A percentile compares a stretch with the other conserved stretches of the same genome.
These are phyloP conservation scores for Micrasema minimum DNA, from an alignment of 1,140 invertebrate genomes.

Conservation along the genomic window DNA sequence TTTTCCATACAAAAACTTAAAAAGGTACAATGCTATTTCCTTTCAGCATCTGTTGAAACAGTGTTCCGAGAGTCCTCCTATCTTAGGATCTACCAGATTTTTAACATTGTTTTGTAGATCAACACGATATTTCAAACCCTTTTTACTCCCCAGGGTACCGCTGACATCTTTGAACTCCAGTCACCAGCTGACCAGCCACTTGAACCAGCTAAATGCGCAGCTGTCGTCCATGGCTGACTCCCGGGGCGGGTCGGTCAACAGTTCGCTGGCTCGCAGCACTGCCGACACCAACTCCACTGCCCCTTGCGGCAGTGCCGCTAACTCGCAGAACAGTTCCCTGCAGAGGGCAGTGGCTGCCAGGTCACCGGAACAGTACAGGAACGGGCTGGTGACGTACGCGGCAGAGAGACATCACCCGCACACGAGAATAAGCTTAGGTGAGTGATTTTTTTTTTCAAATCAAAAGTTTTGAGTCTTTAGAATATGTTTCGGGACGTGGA, in stretches of 20 bases:
- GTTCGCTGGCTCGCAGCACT: slow-evolving; percentile 44
- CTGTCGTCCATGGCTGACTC: slow-evolving; percentile 49
- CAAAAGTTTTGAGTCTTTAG: no score
- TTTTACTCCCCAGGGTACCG: slow-evolving; percentile 40
- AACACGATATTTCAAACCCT: background rate
- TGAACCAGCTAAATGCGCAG: slow-evolving; percentile 51
- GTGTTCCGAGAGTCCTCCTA: no score
- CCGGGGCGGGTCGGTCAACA: slow-evolving; percentile 42
- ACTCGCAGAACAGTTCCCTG: slow-evolving; percentile 46
- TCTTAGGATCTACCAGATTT: no score
- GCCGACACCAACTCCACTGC: slow-evolving; percentile 49
- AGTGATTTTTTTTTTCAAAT: background rate
- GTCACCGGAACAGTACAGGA: slow-evolving; percentile 16
- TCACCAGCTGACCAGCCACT: slow-evolving; percentile 48
- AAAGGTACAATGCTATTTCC: no score
- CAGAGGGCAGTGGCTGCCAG: slow-evolving; percentile 31
- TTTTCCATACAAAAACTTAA: no score
- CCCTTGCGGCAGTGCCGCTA: slow-evolving; percentile 36
- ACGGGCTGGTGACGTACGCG: slow-evolving; percentile 23
- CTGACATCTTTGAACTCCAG: slow-evolving; percentile 47
- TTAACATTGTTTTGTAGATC: background rate
- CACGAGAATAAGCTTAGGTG: slow-evolving; percentile 45
- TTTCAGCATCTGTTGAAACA: no score
- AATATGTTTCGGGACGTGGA: no score
- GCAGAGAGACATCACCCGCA: slow-evolving; percentile 44